Evolutionary conservation across 92 coral and sea anemone genomes (phyloP), one percentile per base, ranked within the genome.

Genomic region (Blastomussa wellsi): DNA sequence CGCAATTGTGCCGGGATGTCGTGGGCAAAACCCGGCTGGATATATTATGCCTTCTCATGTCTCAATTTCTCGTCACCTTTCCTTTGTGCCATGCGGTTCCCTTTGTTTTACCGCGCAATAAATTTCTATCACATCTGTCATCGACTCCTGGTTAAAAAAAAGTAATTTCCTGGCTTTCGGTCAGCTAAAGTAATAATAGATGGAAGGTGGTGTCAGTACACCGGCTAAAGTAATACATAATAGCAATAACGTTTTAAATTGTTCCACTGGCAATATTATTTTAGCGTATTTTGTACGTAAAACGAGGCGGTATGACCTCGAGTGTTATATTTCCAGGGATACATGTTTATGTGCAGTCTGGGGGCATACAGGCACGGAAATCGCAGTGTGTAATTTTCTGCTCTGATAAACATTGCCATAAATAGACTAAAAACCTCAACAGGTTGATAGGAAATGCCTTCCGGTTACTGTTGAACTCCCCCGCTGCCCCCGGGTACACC

Each of bases 31-130:
- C 29, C 2, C 82, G 39, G 82, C 73, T 26, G 59, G 73, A 79
- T 64, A 26, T n/a, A 13, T 67, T 60, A 60, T 59, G 53, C 82
- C 47, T 20, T 78, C 72, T 60, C 52, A 33, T 24, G 11, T 67
- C 37, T 80, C 76, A 47, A 22, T 28, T 67, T 66, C 48, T 47
- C 64, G 76, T 80, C 84, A 80, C 84, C 76, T 77, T 79, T 66
- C 48, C 48, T 67, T 80, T 68, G 32, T 67, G 47, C 22, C 0
- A 19, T 2, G 48, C 38, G 65, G 65, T 7, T 36, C 4, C 14
- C 32, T 74, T 74, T 47, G 38, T 74, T 48, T 44, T 35, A 16
- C 79, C 19, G n/a, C 10, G 35, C 36, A 32, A 37, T 35, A 35
- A 44, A 24, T 11, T 73, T 31, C 11, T 37, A 72, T 28, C 10